These are phyloP conservation scores for Amphiprion clarkii DNA, from an alignment of 2,797 vertebrate genomes.

Conservation along the genomic window DNA sequence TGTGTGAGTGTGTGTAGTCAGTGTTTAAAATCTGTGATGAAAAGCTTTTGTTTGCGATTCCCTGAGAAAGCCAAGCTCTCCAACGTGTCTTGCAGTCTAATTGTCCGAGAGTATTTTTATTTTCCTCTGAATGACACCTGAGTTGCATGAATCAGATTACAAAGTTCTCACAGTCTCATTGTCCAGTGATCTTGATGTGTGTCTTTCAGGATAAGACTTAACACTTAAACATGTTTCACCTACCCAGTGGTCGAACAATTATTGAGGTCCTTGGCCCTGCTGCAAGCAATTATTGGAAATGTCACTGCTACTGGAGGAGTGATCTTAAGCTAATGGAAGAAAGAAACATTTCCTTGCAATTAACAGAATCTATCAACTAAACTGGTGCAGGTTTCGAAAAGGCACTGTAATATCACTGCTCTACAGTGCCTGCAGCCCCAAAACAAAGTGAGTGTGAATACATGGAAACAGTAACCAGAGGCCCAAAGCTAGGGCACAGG, in stretches of 20 bases:
- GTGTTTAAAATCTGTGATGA: conserved; percentile 38
- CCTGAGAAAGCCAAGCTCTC: conserved; percentile 35
- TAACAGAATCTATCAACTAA: background rate
- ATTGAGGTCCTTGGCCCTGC: background rate
- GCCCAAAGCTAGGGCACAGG: conserved; percentile 52
- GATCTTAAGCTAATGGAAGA: background rate
- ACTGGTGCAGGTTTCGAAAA: conserved; percentile 10
- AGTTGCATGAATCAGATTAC: background rate
- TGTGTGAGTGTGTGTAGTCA: conserved; percentile 13
- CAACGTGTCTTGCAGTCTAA: conserved; percentile 25
- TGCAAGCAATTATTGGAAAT: background rate
- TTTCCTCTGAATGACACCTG: conserved; percentile 22
- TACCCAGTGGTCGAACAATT: background rate
- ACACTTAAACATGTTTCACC: background rate
- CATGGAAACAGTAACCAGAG: conserved; percentile 56
- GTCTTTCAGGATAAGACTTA: background rate
- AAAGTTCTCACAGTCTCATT: background rate
- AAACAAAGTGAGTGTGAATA: conserved; percentile 25
- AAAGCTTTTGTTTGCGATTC: conserved; percentile 54
- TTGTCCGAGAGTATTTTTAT: conserved; percentile 11
- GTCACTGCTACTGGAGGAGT: background rate
- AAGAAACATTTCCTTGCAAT: background rate
- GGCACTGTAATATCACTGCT: background rate
- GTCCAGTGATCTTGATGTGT: background rate
- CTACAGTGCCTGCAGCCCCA: conserved; percentile 19